These are phyloP conservation scores for Patagioenas fasciata DNA, from an alignment of 2,113 vertebrate genomes.

Conservation along the genomic window DNA sequence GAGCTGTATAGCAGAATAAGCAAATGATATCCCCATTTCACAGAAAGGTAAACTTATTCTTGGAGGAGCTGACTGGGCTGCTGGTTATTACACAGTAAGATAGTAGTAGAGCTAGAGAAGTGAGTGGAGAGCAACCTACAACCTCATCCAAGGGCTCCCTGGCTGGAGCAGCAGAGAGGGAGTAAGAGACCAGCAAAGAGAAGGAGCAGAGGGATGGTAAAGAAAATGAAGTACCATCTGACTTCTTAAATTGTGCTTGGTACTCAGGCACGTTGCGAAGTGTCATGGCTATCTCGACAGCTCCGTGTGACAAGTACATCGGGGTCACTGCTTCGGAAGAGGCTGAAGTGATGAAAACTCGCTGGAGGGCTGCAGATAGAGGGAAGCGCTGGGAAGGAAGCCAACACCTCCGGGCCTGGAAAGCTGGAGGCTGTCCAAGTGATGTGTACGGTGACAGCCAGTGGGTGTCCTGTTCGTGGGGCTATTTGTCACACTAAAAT, in stretches of 20 bases:
- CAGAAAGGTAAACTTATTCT: not conserved
- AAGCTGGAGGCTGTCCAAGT: conserved; percentile 54
- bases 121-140: not conserved
- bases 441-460: not conserved
- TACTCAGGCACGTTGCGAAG: not conserved
- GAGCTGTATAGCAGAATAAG: not conserved
- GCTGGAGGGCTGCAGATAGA: conserved; percentile 36
- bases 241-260: not conserved
- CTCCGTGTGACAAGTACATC: not conserved
- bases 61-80: not conserved
- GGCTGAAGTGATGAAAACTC: conserved; percentile 31
- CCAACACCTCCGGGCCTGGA: conserved; percentile 17
- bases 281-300: not conserved
- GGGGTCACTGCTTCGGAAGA: not conserved
- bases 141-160: not conserved
- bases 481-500: conserved; percentile 51
- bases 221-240: not conserved
- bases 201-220: not conserved
- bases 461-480: not conserved
- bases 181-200: not conserved
- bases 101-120: not conserved
- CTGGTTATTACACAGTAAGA: not conserved
- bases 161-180: not conserved
- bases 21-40: not conserved
- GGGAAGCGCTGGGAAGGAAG: conserved; percentile 11